Base-by-base conservation (phyloP, 2,888 invertebrate genomes). In the Bellardia pandia region DNA sequence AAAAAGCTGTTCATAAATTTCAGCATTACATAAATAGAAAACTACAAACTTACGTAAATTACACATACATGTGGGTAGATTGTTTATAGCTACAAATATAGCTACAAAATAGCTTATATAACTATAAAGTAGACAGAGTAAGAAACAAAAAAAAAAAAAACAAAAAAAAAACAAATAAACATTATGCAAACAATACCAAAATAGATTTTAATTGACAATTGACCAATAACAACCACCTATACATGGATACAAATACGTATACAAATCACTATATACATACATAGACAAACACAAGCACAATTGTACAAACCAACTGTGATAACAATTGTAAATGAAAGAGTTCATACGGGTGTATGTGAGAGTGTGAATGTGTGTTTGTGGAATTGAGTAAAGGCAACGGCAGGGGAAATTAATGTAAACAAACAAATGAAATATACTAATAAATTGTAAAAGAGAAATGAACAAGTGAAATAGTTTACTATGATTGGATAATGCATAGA, bases 151-250 rank as follows among this genome's bases (percentile, higher is more conserved):
- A 45, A 14, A 48, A 8, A 53, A 7, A 33, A 30, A 33, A 9
- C 6, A 33, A 53, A 60, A 33, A 14, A 7, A 14, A 66, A 30
- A 48, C 14, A 68, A 71, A 71, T 37, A 11, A n/a, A 53, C 48
- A 69, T 69, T 69, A 71, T 16, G 37, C 69, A 71, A 71, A 71
- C 51, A 71, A 37, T 51, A 51, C 48, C 13, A 75, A 37, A 75
- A 75, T 62, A 13, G 62, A 76, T 40, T 76, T 53, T 64, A 76
- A 76, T 76, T 76, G 64, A 66, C 51, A 76, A 76, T 53, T 64
- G 64, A 76, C 37, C 76, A 64, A 40, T 16, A 51, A n/a, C 64
- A 68, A 5, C 16, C 42, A 66, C 64, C 16, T 42, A 8, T 64
- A 68, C 30, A 42, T 16, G 33, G 1, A 37, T 8, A 62, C 51